Evolutionary conservation across 2,113 vertebrate genomes (phyloP).

Genomic region (Bambusicola thoracicus): DNA sequence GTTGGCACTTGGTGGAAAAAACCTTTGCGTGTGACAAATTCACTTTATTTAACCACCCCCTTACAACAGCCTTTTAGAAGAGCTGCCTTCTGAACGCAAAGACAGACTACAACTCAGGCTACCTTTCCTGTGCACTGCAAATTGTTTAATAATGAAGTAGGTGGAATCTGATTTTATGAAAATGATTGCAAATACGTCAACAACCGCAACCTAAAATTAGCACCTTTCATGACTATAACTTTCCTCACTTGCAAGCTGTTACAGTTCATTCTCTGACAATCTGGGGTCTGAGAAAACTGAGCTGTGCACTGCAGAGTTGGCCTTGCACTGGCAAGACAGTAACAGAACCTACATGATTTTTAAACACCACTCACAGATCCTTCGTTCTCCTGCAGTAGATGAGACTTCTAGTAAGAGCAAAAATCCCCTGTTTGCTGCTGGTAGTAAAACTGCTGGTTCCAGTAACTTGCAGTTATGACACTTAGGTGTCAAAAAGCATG

Average conservation of each 20-base stretch:
- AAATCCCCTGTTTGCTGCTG: neutral
- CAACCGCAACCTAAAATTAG: neutral
- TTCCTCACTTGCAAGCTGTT: neutral
- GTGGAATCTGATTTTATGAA: neutral
- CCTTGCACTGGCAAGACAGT: neutral
- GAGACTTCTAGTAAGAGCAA: neutral
- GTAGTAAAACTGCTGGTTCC: neutral
- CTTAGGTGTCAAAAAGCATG: neutral
- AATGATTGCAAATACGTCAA: neutral
- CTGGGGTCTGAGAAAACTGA: neutral
- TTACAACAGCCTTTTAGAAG: neutral
- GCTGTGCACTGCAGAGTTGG: neutral
- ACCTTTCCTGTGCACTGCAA: neutral
- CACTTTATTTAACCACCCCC: neutral
- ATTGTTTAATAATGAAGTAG: neutral
- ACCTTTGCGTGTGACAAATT: neutral
- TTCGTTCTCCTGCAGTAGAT: accelerated
- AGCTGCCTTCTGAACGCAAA: neutral
- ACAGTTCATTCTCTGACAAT: neutral
- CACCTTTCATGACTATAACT: neutral
- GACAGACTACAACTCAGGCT: neutral
- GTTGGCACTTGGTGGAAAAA: neutral
- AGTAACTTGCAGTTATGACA: neutral
- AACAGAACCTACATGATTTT: neutral
- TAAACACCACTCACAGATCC: neutral